Conservation (phyloP, 2,797 vertebrate species). For the Phylloscopus collybita region DNA sequence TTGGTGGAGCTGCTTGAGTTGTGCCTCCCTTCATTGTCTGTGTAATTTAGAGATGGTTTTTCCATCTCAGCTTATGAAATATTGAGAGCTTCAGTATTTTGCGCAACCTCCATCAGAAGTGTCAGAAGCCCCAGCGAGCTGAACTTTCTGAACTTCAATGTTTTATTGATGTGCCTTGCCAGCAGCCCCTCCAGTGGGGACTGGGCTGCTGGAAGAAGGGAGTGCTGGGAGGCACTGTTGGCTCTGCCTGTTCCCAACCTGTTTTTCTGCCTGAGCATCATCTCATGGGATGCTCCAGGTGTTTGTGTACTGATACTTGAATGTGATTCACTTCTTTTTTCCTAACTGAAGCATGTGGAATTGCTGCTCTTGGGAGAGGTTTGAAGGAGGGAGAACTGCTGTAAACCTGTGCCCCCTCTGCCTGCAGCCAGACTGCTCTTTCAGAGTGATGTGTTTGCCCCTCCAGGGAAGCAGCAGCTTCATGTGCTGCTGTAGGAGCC, state of each 20-base stretch:
- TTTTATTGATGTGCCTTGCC: background rate
- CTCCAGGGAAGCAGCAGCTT: background rate
- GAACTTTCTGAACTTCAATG: background rate
- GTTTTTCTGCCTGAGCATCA: background rate
- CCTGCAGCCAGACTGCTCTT: background rate
- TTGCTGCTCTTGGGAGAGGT: background rate
- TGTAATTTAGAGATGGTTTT: constrained; percentile 31
- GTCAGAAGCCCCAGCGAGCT: background rate
- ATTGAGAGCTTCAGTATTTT: constrained; percentile 19
- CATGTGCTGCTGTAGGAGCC: background rate
- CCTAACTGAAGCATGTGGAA: background rate
- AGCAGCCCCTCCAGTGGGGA: background rate
- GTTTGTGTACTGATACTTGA: background rate
- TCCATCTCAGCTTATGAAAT: constrained; percentile 40
- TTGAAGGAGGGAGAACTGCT: background rate
- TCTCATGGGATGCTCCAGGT: background rate
- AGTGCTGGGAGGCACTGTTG: background rate
- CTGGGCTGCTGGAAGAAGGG: background rate
- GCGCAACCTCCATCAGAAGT: background rate
- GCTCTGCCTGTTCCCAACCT: background rate
- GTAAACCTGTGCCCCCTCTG: background rate
- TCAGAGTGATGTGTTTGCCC: background rate
- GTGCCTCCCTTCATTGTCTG: constrained; percentile 17
- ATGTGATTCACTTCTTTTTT: background rate
- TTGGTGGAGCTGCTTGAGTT: background rate